phyloP scores from a whole-genome alignment of 2,888 invertebrate species.

The Drosophila fungiperda region DNA sequence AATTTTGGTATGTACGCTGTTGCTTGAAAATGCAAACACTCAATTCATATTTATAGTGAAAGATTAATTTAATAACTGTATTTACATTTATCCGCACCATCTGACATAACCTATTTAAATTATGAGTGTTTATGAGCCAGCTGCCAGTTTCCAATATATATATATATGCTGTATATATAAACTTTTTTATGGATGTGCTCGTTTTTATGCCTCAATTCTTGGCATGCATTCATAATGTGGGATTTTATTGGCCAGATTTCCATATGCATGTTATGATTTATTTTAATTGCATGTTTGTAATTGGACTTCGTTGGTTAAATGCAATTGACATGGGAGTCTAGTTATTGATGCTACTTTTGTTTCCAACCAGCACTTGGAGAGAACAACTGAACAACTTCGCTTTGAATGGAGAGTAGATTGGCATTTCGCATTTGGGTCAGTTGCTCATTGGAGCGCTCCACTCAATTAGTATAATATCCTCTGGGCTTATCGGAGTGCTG shows the following conservation, averaged over 20 bases:
- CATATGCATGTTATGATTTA: constrained; percentile 34
- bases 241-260: constrained; percentile 42
- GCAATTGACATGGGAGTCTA: not conserved
- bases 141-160: not conserved
- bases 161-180: not conserved
- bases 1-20: not conserved
- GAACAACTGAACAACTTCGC: constrained; percentile 1
- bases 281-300: constrained; percentile 36
- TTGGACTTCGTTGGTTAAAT: constrained; percentile 2
- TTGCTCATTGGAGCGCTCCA: constrained; percentile 12
- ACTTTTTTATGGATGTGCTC: not conserved
- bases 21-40: not conserved
- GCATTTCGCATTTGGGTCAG: constrained; percentile 9
- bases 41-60: not conserved
- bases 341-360: not conserved
- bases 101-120: constrained; percentile 4
- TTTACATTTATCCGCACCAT: not conserved
- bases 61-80: not conserved
- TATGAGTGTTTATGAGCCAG: constrained; percentile 4
- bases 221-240: constrained; percentile 19
- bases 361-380: not conserved
- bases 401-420: not conserved
- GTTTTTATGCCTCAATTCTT: constrained; percentile 4
- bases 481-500: constrained; percentile 46
- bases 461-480: constrained; percentile 64